Conservation (phyloP, 2,888 invertebrate genomes). For the Congeria kusceri region DNA sequence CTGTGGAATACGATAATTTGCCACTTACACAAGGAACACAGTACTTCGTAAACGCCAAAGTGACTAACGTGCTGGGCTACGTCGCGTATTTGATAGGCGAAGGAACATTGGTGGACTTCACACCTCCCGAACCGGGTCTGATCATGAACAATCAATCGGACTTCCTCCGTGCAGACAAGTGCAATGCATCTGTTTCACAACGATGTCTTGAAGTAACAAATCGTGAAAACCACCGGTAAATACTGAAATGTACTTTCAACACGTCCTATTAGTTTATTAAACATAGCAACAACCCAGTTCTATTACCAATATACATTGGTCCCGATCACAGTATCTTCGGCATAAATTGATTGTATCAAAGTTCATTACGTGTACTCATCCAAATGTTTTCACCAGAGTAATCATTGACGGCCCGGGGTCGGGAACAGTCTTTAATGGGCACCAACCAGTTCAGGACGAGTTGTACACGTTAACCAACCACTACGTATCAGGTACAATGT, state of each 20-base stretch:
- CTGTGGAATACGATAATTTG: slow-evolving; percentile 59
- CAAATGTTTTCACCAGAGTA: slow-evolving; percentile 14
- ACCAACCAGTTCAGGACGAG: slow-evolving; percentile 64
- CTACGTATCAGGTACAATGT: slow-evolving; percentile 66
- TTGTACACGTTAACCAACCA: slow-evolving; percentile 73
- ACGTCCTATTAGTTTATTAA: too few species aligned
- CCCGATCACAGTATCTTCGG: too few species aligned
- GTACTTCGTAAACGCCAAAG: slow-evolving; percentile 69
- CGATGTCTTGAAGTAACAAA: slow-evolving; percentile 66
- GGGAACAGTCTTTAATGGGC: slow-evolving; percentile 76
- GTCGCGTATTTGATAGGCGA: slow-evolving; percentile 58
- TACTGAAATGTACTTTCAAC: too few species aligned
- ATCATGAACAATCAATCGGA: slow-evolving; percentile 55
- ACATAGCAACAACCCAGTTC: too few species aligned
- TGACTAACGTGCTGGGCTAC: slow-evolving; percentile 70
- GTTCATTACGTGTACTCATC: not conserved
- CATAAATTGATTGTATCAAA: not conserved
- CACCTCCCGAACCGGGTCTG: slow-evolving; percentile 71
- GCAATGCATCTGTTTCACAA: slow-evolving; percentile 69
- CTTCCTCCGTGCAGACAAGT: slow-evolving; percentile 55
- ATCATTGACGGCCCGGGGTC: slow-evolving; percentile 73
- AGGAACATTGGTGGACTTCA: slow-evolving; percentile 73
- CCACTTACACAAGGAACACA: slow-evolving; percentile 63
- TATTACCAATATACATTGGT: too few species aligned
- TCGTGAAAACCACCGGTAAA: slow-evolving; percentile 68